Conservation (phyloP, 2,113 vertebrate genomes). For the Brachypteracias leptosomus region DNA sequence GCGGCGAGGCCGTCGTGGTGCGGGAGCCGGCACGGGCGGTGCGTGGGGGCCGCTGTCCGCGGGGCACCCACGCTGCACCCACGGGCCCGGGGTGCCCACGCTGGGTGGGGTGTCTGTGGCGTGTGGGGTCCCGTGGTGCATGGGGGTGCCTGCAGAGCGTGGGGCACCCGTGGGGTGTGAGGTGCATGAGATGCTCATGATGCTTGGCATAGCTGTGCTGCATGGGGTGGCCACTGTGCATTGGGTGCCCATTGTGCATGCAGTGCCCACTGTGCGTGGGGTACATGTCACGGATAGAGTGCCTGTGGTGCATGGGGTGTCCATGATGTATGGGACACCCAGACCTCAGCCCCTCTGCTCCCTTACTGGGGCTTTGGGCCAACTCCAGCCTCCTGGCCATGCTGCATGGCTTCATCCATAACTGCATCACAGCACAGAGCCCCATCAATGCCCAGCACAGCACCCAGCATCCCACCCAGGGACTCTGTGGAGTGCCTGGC, state of each 20-base stretch:
- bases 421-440: neutral
- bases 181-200: neutral
- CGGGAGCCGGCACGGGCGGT: neutral
- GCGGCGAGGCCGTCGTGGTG: neutral
- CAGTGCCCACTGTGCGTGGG: neutral
- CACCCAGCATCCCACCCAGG: neutral
- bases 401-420: neutral
- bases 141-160: neutral
- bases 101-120: neutral
- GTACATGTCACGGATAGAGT: no score
- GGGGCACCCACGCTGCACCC: neutral
- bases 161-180: no score
- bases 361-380: fast-evolving
- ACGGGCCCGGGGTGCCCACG: neutral
- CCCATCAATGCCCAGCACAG: neutral
- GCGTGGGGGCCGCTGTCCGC: neutral
- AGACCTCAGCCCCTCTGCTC: neutral
- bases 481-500: neutral
- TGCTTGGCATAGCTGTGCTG: neutral
- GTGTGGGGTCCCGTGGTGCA: fast-evolving
- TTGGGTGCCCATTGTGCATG: neutral
- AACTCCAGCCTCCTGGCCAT: neutral
- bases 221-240: neutral
- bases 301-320: fast-evolving
- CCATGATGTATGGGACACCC: fast-evolving